Percentiles rank a stretch among this genome's conserved stretches.
Conservation (phyloP, 2,113 vertebrate species). For the Vicugna pacos region DNA sequence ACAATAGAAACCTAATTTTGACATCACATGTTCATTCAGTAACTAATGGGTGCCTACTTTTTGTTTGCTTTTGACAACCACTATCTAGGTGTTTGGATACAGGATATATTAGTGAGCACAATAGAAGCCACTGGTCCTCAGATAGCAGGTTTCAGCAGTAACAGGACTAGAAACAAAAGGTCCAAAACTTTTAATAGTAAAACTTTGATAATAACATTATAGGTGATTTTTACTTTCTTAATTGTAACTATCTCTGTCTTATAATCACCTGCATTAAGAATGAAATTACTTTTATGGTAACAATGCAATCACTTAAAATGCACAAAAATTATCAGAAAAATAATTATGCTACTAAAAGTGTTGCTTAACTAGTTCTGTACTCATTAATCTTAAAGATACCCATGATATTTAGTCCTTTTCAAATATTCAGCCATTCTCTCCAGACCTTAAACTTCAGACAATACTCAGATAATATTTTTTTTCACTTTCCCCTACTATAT, state of each 20-base stretch:
- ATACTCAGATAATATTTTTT: background rate
- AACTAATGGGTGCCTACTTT: fast-evolving
- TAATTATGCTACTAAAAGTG: background rate
- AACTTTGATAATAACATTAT: background rate
- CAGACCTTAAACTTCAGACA: background rate
- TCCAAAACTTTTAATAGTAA: background rate
- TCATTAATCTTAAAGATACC: background rate
- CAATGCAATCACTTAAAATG: background rate
- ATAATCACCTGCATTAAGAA: background rate
- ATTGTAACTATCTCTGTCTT: background rate
- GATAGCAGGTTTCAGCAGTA: background rate
- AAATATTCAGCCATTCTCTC: background rate
- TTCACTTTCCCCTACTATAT: background rate
- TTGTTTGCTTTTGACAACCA: background rate
- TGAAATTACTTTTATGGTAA: background rate
- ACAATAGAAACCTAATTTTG: background rate
- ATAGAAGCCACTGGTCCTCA: background rate
- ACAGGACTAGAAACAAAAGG: background rate
- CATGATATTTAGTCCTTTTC: background rate
- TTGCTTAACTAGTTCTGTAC: background rate
- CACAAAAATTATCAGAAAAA: background rate
- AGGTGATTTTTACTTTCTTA: background rate
- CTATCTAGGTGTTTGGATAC: background rate
- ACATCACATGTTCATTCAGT: background rate
- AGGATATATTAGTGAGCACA: background rate